Base-by-base conservation (phyloP, 92 coral and sea anemone species). In the Galaxea fascicularis region DNA sequence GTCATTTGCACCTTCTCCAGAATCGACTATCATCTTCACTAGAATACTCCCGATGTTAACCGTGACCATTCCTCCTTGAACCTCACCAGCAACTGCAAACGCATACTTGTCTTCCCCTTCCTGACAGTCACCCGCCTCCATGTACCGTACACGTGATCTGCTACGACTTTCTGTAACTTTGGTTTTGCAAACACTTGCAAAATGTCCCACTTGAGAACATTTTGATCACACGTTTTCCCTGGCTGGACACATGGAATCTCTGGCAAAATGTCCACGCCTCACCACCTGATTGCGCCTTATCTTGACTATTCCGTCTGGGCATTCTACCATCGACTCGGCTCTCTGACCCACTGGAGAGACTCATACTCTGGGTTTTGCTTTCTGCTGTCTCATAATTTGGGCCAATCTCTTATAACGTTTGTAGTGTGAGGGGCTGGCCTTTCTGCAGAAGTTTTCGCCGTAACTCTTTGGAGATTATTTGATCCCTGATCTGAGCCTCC, bases 401-500 rank as follows among this genome's bases (percentile, higher is more conserved):
- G 28, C 79, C 68, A 22, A 65, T 84, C 17, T 64, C 89, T 35
- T 63, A 77, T 51, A 80, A 24, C 17, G 46, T 39, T 63, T 86
- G 60, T n/a, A 70, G 73, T 14, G 76, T 41, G 41, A 62, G 56
- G 24, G 69, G 35, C 64, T 87, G n/a, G 41, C 41, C 41, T 35
- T 35, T 35, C 6, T 35, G 3, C 41, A 35, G 41, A 35, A 35
- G 2, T 6, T 86, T 86, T 28, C 79, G 83, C 7, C 79, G 87
- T 28, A 82, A 45, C 65, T 65, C 72, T 77, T 76, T 88, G 22
- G 80, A 74, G 46, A 88, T 66, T 4, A 82, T 66, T 88, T 82
- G 76, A 77, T 76, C 85, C 75, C 82, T 20, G 18, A 88, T 82
- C 25, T 77, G 88, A 47, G 64, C 79, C 46, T 83, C 79, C 82